Percentiles rank a stretch among this genome's conserved stretches.
These are phyloP conservation scores for Passer montanus DNA, from an alignment of 2,113 vertebrate genomes.

Conservation along the genomic window DNA sequence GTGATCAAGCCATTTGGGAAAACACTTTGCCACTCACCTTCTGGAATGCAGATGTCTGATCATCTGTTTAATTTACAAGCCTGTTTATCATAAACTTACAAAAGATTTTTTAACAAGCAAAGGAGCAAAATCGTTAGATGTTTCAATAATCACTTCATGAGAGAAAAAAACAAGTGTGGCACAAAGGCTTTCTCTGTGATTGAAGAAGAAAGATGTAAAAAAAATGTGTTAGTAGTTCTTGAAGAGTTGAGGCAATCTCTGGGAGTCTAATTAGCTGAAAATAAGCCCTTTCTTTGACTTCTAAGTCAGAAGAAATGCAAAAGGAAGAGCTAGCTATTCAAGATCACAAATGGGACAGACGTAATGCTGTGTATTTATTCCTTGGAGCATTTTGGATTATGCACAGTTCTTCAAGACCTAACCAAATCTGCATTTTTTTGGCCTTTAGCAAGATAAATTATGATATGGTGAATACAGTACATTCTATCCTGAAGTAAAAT, in stretches of 20 bases:
- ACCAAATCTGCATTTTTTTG: constrained; percentile 32
- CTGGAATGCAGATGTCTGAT: constrained; percentile 15
- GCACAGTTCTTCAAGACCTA: background rate
- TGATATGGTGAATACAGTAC: background rate
- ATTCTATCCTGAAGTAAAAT: background rate
- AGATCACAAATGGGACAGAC: constrained; percentile 44
- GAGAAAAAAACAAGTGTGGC: background rate
- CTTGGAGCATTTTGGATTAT: constrained; percentile 45
- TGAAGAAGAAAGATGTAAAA: constrained; percentile 52
- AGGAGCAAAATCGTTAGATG: constrained; percentile 32
- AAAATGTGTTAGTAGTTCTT: background rate
- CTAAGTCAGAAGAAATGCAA: constrained; percentile 33
- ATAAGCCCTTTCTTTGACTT: constrained; percentile 56
- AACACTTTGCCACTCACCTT: background rate
- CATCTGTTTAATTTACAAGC: constrained; percentile 27
- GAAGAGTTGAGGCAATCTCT: constrained; percentile 44
- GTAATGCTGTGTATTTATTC: background rate
- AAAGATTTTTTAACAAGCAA: constrained; percentile 34
- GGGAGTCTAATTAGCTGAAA: constrained; percentile 68
- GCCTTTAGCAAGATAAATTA: constrained; percentile 34
- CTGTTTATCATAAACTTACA: constrained; percentile 8
- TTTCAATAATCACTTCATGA: constrained; percentile 33
- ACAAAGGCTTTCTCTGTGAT: constrained; percentile 23
- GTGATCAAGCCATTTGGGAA: background rate
- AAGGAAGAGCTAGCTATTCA: constrained; percentile 35